Conservation (phyloP, 2,888 invertebrate genomes). For the Globia sparganii region DNA sequence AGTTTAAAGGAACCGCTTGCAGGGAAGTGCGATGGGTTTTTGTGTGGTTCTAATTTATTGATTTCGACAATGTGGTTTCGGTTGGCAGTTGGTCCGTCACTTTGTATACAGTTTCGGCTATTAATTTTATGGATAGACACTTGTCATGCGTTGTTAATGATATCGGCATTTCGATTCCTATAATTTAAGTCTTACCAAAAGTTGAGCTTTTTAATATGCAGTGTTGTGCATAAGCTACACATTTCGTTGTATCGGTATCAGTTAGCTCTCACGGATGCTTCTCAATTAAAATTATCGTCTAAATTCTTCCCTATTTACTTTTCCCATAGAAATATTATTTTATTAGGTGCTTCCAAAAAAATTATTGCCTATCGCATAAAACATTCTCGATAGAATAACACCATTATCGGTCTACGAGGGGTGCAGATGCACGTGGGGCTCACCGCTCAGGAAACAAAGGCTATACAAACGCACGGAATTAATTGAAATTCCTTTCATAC, state of each 20-base stretch:
- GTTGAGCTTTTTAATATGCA: neutral
- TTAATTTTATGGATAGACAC: conserved; percentile 6
- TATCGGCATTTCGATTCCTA: neutral
- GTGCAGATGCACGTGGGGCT: conserved; percentile 52
- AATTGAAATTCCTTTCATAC: conserved; percentile 55
- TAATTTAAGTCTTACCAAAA: neutral
- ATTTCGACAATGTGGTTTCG: conserved; percentile 36
- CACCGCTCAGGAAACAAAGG: conserved; percentile 54
- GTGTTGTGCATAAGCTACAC: neutral
- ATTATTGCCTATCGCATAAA: conserved; percentile 59
- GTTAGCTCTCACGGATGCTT: too few species aligned
- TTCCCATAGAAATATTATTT: conserved; percentile 65
- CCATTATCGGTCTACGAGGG: conserved; percentile 43
- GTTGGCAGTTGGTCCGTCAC: conserved; percentile 25
- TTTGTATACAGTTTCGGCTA: neutral
- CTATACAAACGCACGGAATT: conserved; percentile 29
- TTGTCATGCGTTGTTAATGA: neutral
- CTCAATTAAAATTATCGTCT: conserved; percentile 11
- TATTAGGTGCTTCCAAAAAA: conserved; percentile 54
- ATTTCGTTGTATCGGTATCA: neutral
- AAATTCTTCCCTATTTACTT: conserved; percentile 48
- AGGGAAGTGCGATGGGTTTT: conserved; percentile 35
- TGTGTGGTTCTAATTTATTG: conserved; percentile 49
- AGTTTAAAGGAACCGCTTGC: conserved; percentile 54
- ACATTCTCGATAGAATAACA: conserved; percentile 43